These are phyloP conservation scores for Zosterops japonicus DNA, from an alignment of 2,113 vertebrate genomes.

Conservation along the genomic window DNA sequence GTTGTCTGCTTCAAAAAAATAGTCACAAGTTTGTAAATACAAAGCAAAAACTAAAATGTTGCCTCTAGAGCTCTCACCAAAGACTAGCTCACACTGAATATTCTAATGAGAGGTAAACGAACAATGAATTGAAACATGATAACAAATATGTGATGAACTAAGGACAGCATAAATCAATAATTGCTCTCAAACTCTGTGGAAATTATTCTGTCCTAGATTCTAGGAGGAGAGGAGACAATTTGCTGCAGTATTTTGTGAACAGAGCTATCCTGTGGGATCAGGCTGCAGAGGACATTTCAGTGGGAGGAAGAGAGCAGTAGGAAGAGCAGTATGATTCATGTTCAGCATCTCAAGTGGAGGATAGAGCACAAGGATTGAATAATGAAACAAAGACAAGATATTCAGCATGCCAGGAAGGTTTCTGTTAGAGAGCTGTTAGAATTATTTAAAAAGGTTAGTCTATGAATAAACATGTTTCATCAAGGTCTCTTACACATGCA, in stretches of 20 bases:
- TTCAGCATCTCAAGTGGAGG: slow-evolving; percentile 90
- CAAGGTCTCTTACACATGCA: slow-evolving; percentile 91
- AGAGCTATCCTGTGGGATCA: slow-evolving; percentile 73
- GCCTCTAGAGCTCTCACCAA: slow-evolving; percentile 53
- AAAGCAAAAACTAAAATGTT: slow-evolving; percentile 61
- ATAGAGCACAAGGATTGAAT: slow-evolving; percentile 87
- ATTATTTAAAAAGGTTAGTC: slow-evolving; percentile 99
- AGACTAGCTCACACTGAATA: slow-evolving; percentile 55
- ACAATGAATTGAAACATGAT: slow-evolving; percentile 63
- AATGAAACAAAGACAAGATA: slow-evolving; percentile 93
- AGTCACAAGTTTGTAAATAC: slow-evolving; percentile 23
- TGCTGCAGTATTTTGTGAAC: slow-evolving; percentile 73
- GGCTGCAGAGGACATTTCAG: slow-evolving; percentile 80
- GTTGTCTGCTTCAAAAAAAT: slow-evolving; percentile 31
- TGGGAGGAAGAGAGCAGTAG: slow-evolving; percentile 74
- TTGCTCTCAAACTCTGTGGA: slow-evolving; percentile 55
- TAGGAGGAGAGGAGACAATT: slow-evolving; percentile 58
- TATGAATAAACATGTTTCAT: slow-evolving; percentile 99
- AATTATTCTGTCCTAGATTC: slow-evolving; percentile 51
- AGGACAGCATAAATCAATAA: slow-evolving; percentile 63
- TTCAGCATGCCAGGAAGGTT: slow-evolving; percentile 93
- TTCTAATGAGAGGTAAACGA: slow-evolving; percentile 67
- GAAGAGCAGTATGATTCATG: slow-evolving; percentile 84
- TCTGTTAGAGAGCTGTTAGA: slow-evolving; percentile 92
- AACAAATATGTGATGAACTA: slow-evolving; percentile 67